Conservation (phyloP, 2,797 vertebrate genomes). For the Silurus lanzhouensis region DNA sequence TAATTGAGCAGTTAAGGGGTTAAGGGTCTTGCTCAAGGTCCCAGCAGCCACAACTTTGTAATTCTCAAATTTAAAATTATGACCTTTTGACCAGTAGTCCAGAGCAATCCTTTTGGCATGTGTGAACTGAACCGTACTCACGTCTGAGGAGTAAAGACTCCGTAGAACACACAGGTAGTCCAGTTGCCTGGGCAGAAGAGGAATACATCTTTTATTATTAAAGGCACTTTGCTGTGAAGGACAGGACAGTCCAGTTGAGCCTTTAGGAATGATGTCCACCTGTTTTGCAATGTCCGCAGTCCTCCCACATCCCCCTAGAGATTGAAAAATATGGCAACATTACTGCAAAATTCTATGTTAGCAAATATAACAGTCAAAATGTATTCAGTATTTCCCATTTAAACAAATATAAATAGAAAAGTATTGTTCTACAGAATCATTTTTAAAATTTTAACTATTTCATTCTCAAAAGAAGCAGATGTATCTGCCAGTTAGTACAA, state of each 20-base stretch:
- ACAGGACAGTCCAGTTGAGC: constrained; percentile 76
- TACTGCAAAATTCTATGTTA: not conserved
- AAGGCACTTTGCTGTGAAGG: constrained; percentile 70
- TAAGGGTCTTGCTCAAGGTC: not conserved
- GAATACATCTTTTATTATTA: constrained; percentile 78
- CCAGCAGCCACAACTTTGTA: not conserved
- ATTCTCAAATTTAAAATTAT: no score
- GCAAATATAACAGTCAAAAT: no score
- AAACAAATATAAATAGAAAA: no score
- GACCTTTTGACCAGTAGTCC: not conserved
- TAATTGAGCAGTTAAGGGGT: not conserved
- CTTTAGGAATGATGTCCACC: constrained; percentile 82
- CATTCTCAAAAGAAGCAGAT: no score
- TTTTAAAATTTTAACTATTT: no score
- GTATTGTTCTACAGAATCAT: no score
- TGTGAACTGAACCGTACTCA: constrained; percentile 59
- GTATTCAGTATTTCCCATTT: no score
- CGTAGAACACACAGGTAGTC: constrained; percentile 76
- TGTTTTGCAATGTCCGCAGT: constrained; percentile 73
- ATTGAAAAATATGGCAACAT: no score
- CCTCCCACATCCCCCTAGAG: constrained; percentile 76
- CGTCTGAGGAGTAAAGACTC: constrained; percentile 76
- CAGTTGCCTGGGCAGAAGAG: constrained; percentile 70
- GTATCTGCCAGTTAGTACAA: no score
- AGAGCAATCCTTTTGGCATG: not conserved